Base-by-base conservation (phyloP, 2,797 vertebrate species). In the Acipenser ruthenus region DNA sequence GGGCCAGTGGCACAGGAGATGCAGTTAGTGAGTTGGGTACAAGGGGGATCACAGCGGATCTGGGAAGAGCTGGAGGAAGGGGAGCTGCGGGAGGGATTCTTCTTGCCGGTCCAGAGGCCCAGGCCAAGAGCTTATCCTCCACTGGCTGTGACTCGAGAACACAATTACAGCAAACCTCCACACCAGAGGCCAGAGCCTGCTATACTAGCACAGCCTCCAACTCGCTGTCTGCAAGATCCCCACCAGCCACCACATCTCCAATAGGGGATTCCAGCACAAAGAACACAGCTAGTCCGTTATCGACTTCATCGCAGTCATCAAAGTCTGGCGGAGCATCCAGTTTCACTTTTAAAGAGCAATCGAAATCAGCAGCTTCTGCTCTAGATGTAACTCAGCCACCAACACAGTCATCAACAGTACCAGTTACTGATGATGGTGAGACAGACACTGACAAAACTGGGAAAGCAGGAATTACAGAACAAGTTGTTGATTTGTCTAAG, bases 31-130 rank as follows among this genome's bases (percentile, higher is more conserved):
- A 66, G 60, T 52, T 72, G 66, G 73, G 80, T 71, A 51, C 58
- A 61, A 50, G 56, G 62, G 72, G 74, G 8, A 65, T 58, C 12
- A 10, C 77, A 63, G 74, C 84, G 84, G 86, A 84, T 71, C 63
- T 79, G 88, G 84, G 84, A 79, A 82, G 78, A 85, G 64, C 83
- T 87, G 86, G 88, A 87, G 78, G 84, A 79, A 68, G 87, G 86
- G 78, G 88, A 86, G 51, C 80, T 85, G 50, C 80, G 78, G 67
- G 85, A 85, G 82, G 86, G 77, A 69, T 79, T 82, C 68, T 76
- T 79, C 68, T 80, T 82, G 37, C n/a, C 23, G 6, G 69, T 51
- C 58, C 80, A 15, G 75, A 72, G 68, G 64, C 66, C 73, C 71
- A 62, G 4, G 12, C 66, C 60, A 1, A 79, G 4, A 76, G 72